Evolutionary conservation across 2,113 vertebrate species (phyloP).

Genomic region (Silurus glanis): DNA sequence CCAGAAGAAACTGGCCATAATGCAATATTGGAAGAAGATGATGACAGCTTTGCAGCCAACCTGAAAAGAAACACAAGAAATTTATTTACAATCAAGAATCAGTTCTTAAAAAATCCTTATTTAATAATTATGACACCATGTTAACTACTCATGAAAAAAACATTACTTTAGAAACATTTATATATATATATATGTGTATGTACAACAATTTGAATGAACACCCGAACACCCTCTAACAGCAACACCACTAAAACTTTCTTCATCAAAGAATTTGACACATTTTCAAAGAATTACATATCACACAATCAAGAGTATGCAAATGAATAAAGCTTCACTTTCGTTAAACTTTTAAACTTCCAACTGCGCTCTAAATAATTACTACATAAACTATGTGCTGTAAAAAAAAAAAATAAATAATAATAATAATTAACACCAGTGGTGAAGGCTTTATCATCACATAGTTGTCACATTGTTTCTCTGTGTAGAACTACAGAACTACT

Average conservation of each 20-base stretch:
- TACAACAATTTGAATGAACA: neutral
- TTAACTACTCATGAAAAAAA: neutral
- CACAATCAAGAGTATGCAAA: neutral
- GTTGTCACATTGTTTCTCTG: neutral
- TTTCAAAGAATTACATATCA: neutral
- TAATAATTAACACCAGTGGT: neutral
- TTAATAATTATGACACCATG: neutral
- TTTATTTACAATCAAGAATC: neutral
- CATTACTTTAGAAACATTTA: neutral
- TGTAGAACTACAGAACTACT: neutral
- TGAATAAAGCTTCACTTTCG: neutral
- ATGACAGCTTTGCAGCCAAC: conserved; percentile 88
- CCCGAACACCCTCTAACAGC: neutral
- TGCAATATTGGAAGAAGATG: conserved; percentile 93
- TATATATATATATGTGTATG: too few relatives aligned
- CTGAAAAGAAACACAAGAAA: conserved; percentile 64
- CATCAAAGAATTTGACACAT: neutral
- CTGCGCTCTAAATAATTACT: conserved; percentile 5
- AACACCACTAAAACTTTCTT: neutral
- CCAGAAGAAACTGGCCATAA: conserved; percentile 99
- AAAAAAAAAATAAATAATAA: too few relatives aligned
- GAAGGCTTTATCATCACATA: neutral
- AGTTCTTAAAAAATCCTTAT: neutral
- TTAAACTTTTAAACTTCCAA: neutral
- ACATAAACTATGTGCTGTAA: neutral